phyloP scores from a whole-genome alignment of 2,797 vertebrate genomes.

The Chelon labrosus region DNA sequence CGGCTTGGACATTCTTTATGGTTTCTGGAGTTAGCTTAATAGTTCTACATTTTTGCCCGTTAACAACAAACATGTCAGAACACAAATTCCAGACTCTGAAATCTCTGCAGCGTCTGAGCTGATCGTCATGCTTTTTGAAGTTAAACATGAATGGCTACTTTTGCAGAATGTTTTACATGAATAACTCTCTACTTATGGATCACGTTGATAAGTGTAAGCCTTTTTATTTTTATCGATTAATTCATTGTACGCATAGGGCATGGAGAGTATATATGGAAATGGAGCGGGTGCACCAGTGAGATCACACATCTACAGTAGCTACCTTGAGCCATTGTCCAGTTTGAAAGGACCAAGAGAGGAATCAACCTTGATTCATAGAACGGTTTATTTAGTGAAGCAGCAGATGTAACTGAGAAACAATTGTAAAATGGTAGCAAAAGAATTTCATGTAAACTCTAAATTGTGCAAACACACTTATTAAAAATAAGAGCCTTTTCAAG shows the following conservation, averaged over 20 bases:
- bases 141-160: neutral
- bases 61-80: constrained; percentile 6
- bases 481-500: neutral
- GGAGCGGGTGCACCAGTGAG: constrained; percentile 1
- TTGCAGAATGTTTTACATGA: constrained; percentile 27
- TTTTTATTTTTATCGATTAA: constrained; percentile 47
- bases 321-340: neutral
- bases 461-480: neutral
- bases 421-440: neutral
- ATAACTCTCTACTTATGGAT: constrained; percentile 20
- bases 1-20: no score
- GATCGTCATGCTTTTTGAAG: neutral
- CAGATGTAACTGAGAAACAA: constrained; percentile 4
- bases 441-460: constrained; percentile 1
- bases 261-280: constrained; percentile 14
- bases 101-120: constrained; percentile 1
- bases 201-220: constrained; percentile 28
- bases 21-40: no score
- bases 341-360: constrained; percentile 14
- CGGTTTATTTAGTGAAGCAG: constrained; percentile 38
- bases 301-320: neutral
- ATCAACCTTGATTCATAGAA: constrained; percentile 10
- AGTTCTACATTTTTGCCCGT: neutral
- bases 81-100: constrained; percentile 3
- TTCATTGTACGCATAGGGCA: constrained; percentile 49